Base-by-base conservation (phyloP, 2,113 vertebrate species). In the Tragelaphus scriptus region DNA sequence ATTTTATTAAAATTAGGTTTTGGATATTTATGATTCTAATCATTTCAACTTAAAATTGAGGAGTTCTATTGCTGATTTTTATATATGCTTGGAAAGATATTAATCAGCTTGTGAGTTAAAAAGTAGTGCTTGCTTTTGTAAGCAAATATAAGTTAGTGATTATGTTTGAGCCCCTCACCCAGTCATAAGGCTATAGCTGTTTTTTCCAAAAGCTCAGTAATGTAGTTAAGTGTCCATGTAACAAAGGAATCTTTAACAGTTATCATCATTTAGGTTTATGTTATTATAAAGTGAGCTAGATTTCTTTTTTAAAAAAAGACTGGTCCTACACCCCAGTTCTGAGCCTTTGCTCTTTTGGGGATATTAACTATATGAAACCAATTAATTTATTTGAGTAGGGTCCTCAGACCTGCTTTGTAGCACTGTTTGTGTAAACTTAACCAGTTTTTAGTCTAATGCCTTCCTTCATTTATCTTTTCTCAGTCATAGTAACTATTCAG, bases 1-100 rank as follows among this genome's bases (percentile, higher is more conserved):
- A 63, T 88, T 96, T 93, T 8, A 92, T 71, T 94, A 93, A 97
- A 95, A 84, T 85, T 88, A 92, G 44, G 71, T 81, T 97, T 94
- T 55, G 14, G 30, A 58, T 90, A 96, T 96, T 94, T 97, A 6
- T 79, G 65, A 91, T 90, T 58, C 30, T 85, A 58, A 12, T 63
- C 82, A 51, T 63, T 44, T 89, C 68, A 88, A n/a, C n/a, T 96
- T 95, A n/a, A 98, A 93, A 94, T 51, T 51, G 23, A 89, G 55
- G 5, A n/a, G 85, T 95, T 97, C 51, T 92, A 3, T 87, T 65
- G 51, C 53, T 90, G 58, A 68, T 56, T 92, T 94, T 81, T 88
- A 40, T 88, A 40, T 88, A 21, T 96, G 47, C 71, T 95, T 94
- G 32, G 75, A 88, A 95, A 81, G 26, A 96, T 88, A 84, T 95